Evolutionary conservation across 2,113 vertebrate genomes (phyloP).

Genomic region (Cacatua alba): DNA sequence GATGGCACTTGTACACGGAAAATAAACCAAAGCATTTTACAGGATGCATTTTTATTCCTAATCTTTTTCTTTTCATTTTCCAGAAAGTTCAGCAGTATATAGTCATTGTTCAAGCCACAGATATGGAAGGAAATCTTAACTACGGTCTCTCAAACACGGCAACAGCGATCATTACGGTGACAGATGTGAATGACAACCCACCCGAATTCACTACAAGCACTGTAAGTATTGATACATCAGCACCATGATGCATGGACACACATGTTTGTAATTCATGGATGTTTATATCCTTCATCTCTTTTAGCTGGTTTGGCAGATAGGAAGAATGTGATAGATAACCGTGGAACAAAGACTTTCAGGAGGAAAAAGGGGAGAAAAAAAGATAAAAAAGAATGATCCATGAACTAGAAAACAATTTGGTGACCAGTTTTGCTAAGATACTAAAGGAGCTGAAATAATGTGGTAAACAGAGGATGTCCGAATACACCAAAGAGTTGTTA

Average conservation of each 20-base stretch:
- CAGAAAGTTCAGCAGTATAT: constrained; percentile 98
- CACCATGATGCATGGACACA: background rate
- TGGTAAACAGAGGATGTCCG: background rate
- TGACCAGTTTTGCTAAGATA: background rate
- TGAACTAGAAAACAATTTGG: background rate
- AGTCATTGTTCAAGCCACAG: constrained; percentile 93
- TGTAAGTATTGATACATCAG: constrained; percentile 75
- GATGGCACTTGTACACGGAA: accelerated
- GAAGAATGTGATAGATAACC: background rate
- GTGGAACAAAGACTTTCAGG: background rate
- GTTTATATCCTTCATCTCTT: background rate
- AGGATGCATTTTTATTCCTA: background rate
- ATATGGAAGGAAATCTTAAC: constrained; percentile 97
- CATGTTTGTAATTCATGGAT: background rate
- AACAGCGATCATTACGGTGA: constrained; percentile 91
- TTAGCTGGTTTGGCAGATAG: background rate
- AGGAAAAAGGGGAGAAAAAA: background rate
- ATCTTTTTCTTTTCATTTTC: background rate
- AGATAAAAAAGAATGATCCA: background rate
- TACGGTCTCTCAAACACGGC: constrained; percentile 97
- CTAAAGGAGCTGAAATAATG: background rate
- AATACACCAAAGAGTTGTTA: background rate
- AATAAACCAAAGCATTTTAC: background rate
- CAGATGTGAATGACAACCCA: constrained; percentile 96
- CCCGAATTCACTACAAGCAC: constrained; percentile 91